Percentiles rank a stretch among this genome's conserved stretches.
Evolutionary conservation across 1,140 invertebrate genomes (phyloP).

Genomic region (Papilio polyxenes): DNA sequence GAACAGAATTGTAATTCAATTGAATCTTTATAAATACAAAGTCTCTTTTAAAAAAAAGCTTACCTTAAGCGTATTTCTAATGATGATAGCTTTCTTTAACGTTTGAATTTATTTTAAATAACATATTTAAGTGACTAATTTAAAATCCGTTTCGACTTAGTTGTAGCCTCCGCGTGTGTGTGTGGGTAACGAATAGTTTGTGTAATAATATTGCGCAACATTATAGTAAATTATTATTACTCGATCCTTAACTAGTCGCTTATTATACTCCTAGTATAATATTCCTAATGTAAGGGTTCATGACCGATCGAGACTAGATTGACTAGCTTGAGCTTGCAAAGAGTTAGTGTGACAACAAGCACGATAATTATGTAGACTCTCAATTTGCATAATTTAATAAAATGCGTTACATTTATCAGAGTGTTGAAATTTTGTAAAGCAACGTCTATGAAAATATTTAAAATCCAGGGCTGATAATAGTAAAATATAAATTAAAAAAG

Average conservation of each 20-base stretch:
- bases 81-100: no score
- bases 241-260: not conserved
- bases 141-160: no score
- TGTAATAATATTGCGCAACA: not conserved
- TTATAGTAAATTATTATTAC: not conserved
- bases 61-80: no score
- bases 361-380: not conserved
- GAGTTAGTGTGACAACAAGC: not conserved
- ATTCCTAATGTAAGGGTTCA: constrained; percentile 20
- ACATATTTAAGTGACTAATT: no score
- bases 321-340: not conserved
- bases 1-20: no score
- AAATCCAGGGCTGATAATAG: not conserved
- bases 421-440: not conserved
- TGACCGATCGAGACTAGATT: constrained; percentile 4
- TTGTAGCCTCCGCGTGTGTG: no score
- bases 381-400: constrained; percentile 11
- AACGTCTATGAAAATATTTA: not conserved
- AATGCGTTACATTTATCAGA: not conserved
- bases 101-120: no score
- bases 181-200: not conserved
- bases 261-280: not conserved
- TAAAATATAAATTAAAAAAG: not conserved
- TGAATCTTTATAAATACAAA: no score
- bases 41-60: no score